Percentiles rank a stretch among this genome's conserved stretches.
Evolutionary conservation across 2,113 vertebrate genomes (phyloP).

Genomic region (Sorex araneus): DNA sequence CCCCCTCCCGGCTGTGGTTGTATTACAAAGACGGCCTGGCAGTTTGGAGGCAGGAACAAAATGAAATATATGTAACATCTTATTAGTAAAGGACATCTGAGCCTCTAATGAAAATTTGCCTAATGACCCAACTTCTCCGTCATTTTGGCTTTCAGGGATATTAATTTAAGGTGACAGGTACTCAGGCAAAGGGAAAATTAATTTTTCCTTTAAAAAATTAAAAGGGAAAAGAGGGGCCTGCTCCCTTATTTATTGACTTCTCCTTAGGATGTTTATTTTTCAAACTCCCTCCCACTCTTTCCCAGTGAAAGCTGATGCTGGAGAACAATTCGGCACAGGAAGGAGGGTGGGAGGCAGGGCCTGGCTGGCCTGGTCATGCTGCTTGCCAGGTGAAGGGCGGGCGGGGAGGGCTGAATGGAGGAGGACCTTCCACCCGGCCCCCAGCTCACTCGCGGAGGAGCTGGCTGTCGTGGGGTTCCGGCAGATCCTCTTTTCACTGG

Average conservation of each 20-base stretch:
- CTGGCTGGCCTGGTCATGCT: not conserved
- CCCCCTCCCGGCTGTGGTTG: not conserved
- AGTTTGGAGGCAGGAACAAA: conserved; percentile 66
- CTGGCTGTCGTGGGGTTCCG: not conserved
- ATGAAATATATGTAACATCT: conserved; percentile 85
- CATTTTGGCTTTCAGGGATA: conserved; percentile 86
- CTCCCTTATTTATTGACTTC: conserved; percentile 74
- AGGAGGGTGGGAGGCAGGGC: not conserved
- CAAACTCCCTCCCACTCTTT: conserved; percentile 50
- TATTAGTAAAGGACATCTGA: conserved; percentile 91
- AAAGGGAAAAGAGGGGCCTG: conserved; percentile 70
- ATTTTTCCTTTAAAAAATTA: conserved; percentile 87
- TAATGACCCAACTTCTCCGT: conserved; percentile 90
- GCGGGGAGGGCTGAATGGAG: not conserved
- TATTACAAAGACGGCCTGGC: not conserved
- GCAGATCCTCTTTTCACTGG: not conserved
- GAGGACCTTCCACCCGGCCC: not conserved
- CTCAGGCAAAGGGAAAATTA: conserved; percentile 88
- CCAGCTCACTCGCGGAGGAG: not conserved
- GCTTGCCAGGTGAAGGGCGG: not conserved
- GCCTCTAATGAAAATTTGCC: conserved; percentile 92
- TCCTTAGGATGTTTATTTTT: conserved; percentile 70
- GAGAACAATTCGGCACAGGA: not conserved
- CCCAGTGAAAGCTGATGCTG: conserved; percentile 9
- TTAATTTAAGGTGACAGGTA: conserved; percentile 90